Base-by-base conservation (phyloP, 2,113 vertebrate species). In the Barnardius zonarius region DNA sequence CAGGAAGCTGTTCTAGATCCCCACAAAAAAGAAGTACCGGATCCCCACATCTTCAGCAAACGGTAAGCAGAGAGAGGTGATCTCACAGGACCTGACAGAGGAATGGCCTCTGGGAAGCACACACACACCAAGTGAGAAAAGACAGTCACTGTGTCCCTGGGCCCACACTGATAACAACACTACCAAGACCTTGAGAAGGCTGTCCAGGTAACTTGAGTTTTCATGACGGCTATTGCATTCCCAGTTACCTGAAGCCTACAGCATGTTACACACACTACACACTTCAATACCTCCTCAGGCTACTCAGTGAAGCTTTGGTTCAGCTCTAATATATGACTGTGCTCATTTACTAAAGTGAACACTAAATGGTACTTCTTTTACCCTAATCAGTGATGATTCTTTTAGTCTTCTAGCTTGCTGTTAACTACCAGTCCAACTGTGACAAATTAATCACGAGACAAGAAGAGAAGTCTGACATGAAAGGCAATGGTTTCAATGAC, bases 201-300 rank as follows among this genome's bases (percentile, higher is more conserved):
- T 35, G n/a, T 30, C 0, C 5, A 69, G 44, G 41, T 31, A 17
- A 79, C 27, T 20, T 20, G 37, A 69, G 62, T 82, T 83, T 77
- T 70, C n/a, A 27, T 11, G 11, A 62, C 0, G 1, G 30, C 35
- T 79, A 46, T 27, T 0, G 0, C 20, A 31, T 31, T 80, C 43
- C 5, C 59, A 59, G 72, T 46, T 57, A 85, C 25, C 63, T 69
- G 70, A 91, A 88, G 37, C 37, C 72, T 57, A 35, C 20, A 48
- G 49, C 44, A 57, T 5, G 31, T 43, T 62, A 57, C 11, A n/a
- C 9, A 37, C 25, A 4, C 57, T 39, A 23, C 20, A 72, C 41
- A 48, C 48, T 49, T 88, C 51, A 61, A 3, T 8, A 75, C 9
- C 27, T 88, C 55, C 31, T 33, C 48, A n/a, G n/a, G 20, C 62